Conservation (phyloP, 1,140 invertebrate species). For the Trichonephila clavipes region DNA sequence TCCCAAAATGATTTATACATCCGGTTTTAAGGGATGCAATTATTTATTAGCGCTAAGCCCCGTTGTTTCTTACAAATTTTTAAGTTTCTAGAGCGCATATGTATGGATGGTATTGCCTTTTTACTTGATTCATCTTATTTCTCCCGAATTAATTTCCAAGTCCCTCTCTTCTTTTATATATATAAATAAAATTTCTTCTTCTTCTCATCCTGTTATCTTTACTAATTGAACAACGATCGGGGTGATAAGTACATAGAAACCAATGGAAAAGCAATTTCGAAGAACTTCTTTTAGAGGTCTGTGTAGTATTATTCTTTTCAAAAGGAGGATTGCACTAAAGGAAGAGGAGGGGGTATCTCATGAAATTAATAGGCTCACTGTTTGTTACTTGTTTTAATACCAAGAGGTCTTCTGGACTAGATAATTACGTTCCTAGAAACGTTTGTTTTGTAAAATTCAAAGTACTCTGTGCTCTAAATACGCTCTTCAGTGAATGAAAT, state of each 20-base stretch:
- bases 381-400: conserved; percentile 36
- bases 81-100: conserved; percentile 22
- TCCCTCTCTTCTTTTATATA: conserved; percentile 37
- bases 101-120: background rate
- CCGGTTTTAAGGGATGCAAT: conserved; percentile 71
- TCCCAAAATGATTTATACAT: conserved; percentile 72
- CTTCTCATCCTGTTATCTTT: conserved; percentile 19
- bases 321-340: background rate
- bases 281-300: conserved; percentile 16
- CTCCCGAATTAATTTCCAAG: conserved; percentile 65
- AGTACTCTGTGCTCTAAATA: background rate
- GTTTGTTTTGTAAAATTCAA: conserved; percentile 15
- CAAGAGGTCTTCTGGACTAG: conserved; percentile 15
- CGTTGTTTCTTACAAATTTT: conserved; percentile 68
- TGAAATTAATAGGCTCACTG: conserved; percentile 25
- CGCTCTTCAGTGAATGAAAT: background rate
- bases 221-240: conserved; percentile 69
- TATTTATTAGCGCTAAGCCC: conserved; percentile 72
- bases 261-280: conserved; percentile 64
- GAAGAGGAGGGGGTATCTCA: background rate
- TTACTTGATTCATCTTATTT: conserved; percentile 65
- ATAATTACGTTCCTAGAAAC: conserved; percentile 13
- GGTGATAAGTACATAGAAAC: conserved; percentile 55
- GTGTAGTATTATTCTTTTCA: conserved; percentile 29
- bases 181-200: conserved; percentile 15